Base-by-base conservation (phyloP, 2,888 invertebrate genomes). In the Andrena trimmerana region DNA sequence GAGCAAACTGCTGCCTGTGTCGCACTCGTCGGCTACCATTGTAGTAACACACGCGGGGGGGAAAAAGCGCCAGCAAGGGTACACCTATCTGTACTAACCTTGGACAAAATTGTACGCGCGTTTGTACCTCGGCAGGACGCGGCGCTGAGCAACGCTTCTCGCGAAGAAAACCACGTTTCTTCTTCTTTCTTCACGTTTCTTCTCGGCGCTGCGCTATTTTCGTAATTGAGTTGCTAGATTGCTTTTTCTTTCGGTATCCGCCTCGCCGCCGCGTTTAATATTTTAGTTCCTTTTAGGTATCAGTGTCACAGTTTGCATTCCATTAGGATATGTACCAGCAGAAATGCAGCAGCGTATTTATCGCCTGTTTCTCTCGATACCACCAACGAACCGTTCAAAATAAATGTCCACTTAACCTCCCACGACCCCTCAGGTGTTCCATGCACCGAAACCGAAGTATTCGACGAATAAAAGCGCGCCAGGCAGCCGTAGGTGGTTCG, bases 1-100 rank as follows among this genome's bases (percentile, higher is more conserved):
- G 50, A 62, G 67, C 80, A 70, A 82, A 82, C 67, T 74, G 36
- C 70, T 24, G 13, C 48, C 48, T 20, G 62, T 67, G 70, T 78
- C 73, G 54, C 63, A 67, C 68, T 63, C 36, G 36, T 63, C 52
- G 24, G 69, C 60, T 62, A 75, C 62, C 60, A 74, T 79, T 75
- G 78, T 72, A 59, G 16, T 52, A 50, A 24, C 36, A 27, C 20
- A 42, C 59, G 2, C 16, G 42, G 6, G 36, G 20, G 5, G 50
- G 29, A 60, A 67, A 60, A 68, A 63, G 16, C 20, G 66, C 0
- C 10, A 31, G 42, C 66, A 33, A 27, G 33, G 36, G n/a, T 66
- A 48, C 31, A 33, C 27, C 33, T 50, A 31, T 59, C 60, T 36
- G 20, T 20, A 10, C 36, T 13, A 31, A n/a, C 16, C 59, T 10